These are phyloP conservation scores for Gobiocypris rarus DNA, from an alignment of 2,113 vertebrate species.

Conservation along the genomic window DNA sequence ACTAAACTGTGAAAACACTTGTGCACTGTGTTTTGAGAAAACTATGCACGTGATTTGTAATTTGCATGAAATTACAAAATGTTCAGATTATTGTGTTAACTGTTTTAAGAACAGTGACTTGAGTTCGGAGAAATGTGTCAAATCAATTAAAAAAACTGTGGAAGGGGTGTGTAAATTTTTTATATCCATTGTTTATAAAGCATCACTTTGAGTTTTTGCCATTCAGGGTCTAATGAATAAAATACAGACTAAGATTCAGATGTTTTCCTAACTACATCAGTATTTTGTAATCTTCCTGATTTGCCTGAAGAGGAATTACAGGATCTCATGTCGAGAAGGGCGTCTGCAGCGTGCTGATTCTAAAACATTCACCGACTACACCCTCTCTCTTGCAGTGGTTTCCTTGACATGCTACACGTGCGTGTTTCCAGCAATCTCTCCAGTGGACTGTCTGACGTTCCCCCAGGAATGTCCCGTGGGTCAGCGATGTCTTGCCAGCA, in stretches of 20 bases:
- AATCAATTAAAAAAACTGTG: no score
- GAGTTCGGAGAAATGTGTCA: no score
- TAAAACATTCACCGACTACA: no score
- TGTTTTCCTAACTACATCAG: neutral
- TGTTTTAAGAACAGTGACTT: no score
- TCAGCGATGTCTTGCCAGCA: slow-evolving; percentile 75
- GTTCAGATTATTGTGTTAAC: no score
- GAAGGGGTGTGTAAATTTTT: no score
- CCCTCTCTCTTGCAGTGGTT: slow-evolving; percentile 58
- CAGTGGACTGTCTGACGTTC: slow-evolving; percentile 76
- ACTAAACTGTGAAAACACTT: no score
- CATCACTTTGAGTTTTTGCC: neutral
- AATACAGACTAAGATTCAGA: neutral
- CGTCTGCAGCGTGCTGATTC: neutral
- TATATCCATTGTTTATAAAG: neutral
- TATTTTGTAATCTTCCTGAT: neutral
- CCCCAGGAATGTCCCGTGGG: slow-evolving; percentile 69
- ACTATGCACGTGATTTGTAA: no score
- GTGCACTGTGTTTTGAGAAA: no score
- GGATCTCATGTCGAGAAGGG: neutral
- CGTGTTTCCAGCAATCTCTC: slow-evolving; percentile 75
- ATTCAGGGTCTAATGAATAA: neutral
- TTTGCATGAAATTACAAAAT: no score
- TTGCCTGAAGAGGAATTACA: neutral
- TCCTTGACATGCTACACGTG: slow-evolving; percentile 77